Evolutionary conservation across 2,797 vertebrate species (phyloP).

Genomic region (Rhinogobio ventralis): DNA sequence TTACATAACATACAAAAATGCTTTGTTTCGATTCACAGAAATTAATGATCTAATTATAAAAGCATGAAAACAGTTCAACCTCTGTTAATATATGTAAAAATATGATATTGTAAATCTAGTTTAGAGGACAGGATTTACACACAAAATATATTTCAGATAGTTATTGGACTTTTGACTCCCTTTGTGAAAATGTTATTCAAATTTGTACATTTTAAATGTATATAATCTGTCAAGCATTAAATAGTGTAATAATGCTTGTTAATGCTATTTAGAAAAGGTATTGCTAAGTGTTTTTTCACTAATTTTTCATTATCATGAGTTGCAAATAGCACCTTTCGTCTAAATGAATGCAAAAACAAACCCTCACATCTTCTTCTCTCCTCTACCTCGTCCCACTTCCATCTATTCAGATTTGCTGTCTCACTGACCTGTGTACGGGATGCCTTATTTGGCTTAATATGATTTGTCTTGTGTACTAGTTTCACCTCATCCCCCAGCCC

Average conservation of each 20-base stretch:
- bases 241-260: not conserved
- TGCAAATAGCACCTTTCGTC: not conserved
- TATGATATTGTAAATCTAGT: not conserved
- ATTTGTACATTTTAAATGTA: not conserved
- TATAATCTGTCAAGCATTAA: not conserved
- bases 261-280: not conserved
- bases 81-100: not conserved
- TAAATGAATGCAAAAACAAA: not conserved
- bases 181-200: not conserved
- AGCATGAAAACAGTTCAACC: not conserved
- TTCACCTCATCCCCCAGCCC: constrained; percentile 34
- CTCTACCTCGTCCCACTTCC: constrained; percentile 18
- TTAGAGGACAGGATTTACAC: not conserved
- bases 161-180: not conserved
- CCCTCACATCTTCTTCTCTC: not conserved
- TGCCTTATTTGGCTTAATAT: constrained; percentile 67
- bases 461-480: constrained; percentile 71
- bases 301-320: not conserved
- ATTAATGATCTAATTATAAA: not conserved
- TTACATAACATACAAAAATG: not conserved
- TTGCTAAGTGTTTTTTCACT: not conserved
- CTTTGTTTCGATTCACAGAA: not conserved
- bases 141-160: not conserved
- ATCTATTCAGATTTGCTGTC: constrained; percentile 8
- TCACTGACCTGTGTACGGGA: constrained; percentile 49